These are phyloP conservation scores for Notospermus geniculatus DNA, from an alignment of 1,140 invertebrate species.

Conservation along the genomic window DNA sequence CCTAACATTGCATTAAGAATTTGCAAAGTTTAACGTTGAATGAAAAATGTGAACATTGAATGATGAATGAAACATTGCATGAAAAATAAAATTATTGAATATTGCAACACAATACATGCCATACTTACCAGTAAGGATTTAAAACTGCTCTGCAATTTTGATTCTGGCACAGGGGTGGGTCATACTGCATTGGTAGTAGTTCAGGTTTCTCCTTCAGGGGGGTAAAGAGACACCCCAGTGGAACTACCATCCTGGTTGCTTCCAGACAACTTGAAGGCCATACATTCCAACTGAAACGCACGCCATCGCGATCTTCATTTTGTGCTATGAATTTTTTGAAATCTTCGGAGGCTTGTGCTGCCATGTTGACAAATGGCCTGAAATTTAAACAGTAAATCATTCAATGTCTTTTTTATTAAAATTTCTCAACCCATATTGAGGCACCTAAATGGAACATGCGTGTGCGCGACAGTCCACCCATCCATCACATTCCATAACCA, in stretches of 20 bases:
- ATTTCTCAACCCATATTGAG: too few species aligned
- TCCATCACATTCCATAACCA: too few species aligned
- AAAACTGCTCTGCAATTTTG: constrained; percentile 91
- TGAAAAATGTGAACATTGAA: too few species aligned
- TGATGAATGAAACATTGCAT: too few species aligned
- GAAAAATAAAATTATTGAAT: too few species aligned
- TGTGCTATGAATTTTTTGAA: constrained; percentile 98
- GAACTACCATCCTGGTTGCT: constrained; percentile 92
- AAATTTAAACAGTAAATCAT: too few species aligned
- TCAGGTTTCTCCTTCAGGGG: constrained; percentile 93
- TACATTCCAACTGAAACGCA: constrained; percentile 97
- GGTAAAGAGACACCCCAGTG: constrained; percentile 90
- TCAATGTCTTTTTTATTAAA: too few species aligned
- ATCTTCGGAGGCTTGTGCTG: constrained; percentile 58
- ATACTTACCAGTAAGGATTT: constrained; percentile 89
- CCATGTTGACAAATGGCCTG: constrained; percentile 30
- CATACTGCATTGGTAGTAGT: constrained; percentile 93
- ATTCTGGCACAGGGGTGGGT: constrained; percentile 92
- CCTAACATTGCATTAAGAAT: too few species aligned
- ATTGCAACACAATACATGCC: too few species aligned
- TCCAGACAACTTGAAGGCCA: constrained; percentile 96
- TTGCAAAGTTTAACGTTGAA: too few species aligned
- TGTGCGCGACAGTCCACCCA: too few species aligned
- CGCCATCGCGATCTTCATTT: constrained; percentile 96
- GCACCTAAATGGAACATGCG: too few species aligned